Conservation (phyloP, 1,140 invertebrate genomes). For the Achroia grisella region DNA sequence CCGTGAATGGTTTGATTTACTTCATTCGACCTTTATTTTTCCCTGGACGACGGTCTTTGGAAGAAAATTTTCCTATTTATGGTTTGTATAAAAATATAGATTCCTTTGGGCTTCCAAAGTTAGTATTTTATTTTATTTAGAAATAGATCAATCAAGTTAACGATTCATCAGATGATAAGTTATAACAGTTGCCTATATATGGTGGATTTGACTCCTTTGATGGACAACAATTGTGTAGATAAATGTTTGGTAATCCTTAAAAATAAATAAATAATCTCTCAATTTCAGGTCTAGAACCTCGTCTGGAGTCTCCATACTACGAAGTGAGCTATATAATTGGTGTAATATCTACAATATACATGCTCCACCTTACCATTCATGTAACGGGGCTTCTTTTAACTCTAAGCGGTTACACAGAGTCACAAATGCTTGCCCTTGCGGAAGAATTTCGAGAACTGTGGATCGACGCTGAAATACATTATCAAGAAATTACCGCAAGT, state of each 20-base stretch:
- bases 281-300: conserved; percentile 41
- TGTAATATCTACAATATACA: conserved; percentile 12
- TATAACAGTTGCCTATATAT: too few species aligned
- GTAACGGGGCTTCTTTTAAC: conserved; percentile 36
- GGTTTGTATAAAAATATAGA: conserved; percentile 30
- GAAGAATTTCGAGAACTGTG: conserved; percentile 33
- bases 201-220: too few species aligned
- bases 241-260: too few species aligned
- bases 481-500: not conserved
- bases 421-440: conserved; percentile 35
- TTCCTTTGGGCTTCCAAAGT: too few species aligned
- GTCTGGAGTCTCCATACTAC: conserved; percentile 38
- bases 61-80: conserved; percentile 32
- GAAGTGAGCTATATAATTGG: conserved; percentile 25
- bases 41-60: conserved; percentile 35
- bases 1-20: conserved; percentile 27
- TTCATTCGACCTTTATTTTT: conserved; percentile 19
- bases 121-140: too few species aligned
- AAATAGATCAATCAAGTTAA: too few species aligned
- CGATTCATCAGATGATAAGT: too few species aligned
- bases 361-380: conserved; percentile 20
- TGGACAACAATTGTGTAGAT: too few species aligned
- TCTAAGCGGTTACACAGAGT: conserved; percentile 39
- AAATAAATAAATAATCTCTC: too few species aligned
- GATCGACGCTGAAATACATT: conserved; percentile 26